Evolutionary conservation across 1,140 invertebrate species (phyloP).

Genomic region (Camponotus floridanus): DNA sequence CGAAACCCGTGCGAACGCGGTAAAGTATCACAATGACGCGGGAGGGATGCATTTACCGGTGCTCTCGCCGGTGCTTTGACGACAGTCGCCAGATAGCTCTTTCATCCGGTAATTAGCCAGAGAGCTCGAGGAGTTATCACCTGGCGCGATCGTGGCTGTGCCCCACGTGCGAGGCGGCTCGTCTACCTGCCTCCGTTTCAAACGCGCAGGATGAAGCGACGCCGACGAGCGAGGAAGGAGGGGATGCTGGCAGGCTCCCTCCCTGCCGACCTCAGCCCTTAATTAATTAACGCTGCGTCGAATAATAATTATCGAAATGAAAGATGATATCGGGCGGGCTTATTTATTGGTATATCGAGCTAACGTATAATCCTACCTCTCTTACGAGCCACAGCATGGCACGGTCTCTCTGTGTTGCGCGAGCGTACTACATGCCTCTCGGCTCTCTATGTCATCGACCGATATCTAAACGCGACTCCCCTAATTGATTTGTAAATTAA

Average conservation of each 20-base stretch:
- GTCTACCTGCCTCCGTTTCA: slow-evolving; percentile 48
- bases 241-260: not conserved
- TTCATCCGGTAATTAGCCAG: slow-evolving; percentile 83
- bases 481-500: slow-evolving; percentile 84
- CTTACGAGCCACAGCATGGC: not conserved
- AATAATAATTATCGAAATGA: slow-evolving; percentile 85
- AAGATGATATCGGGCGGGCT: slow-evolving; percentile 81
- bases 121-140: slow-evolving; percentile 82
- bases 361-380: slow-evolving; percentile 58
- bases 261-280: slow-evolving; percentile 47
- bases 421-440: slow-evolving; percentile 32
- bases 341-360: slow-evolving; percentile 81
- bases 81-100: slow-evolving; percentile 81
- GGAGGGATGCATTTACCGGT: slow-evolving; percentile 71
- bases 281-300: slow-evolving; percentile 79
- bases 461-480: slow-evolving; percentile 76
- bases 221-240: too few species aligned
- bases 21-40: slow-evolving; percentile 75
- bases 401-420: not conserved
- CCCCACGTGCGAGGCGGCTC: slow-evolving; percentile 37
- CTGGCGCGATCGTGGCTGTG: slow-evolving; percentile 75
- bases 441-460: slow-evolving; percentile 34
- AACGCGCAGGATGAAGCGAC: slow-evolving; percentile 5
- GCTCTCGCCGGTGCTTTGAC: slow-evolving; percentile 76
- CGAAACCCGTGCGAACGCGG: slow-evolving; percentile 24